Evolutionary conservation across 2,797 vertebrate genomes (phyloP).

Genomic region (Hoplostethus atlanticus): DNA sequence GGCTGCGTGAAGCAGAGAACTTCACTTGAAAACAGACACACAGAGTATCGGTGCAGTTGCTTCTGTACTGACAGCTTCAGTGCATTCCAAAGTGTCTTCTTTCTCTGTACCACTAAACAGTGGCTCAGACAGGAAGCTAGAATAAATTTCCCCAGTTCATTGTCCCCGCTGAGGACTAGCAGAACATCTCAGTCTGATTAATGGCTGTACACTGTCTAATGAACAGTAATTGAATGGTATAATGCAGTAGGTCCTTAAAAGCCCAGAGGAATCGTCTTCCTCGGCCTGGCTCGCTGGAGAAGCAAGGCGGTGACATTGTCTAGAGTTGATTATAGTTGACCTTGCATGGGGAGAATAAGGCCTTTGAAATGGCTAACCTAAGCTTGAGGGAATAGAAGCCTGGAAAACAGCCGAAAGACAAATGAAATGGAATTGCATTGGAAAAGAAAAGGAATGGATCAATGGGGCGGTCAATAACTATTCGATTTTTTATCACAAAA

Average conservation of each 20-base stretch:
- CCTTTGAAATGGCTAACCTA: constrained; percentile 80
- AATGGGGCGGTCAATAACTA: constrained; percentile 81
- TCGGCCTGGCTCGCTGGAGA: constrained; percentile 61
- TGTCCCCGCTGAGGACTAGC: constrained; percentile 75
- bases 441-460: constrained; percentile 82
- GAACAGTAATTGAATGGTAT: constrained; percentile 88
- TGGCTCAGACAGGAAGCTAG: constrained; percentile 61
- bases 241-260: constrained; percentile 81
- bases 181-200: constrained; percentile 84
- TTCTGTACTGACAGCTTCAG: constrained; percentile 47
- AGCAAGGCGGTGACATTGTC: constrained; percentile 79
- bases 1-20: constrained; percentile 46
- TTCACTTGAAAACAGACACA: constrained; percentile 57
- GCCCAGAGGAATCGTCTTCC: constrained; percentile 74
- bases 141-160: constrained; percentile 77
- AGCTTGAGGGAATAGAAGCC: constrained; percentile 77
- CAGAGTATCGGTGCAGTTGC: constrained; percentile 40
- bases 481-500: constrained; percentile 88
- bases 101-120: constrained; percentile 59
- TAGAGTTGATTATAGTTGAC: constrained; percentile 85
- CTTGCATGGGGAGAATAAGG: constrained; percentile 76
- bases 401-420: constrained; percentile 78
- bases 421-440: constrained; percentile 78
- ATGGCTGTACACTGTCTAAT: constrained; percentile 84
- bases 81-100: constrained; percentile 61